Base-by-base conservation (phyloP, 2,797 vertebrate species). In the Enoplosus armatus region DNA sequence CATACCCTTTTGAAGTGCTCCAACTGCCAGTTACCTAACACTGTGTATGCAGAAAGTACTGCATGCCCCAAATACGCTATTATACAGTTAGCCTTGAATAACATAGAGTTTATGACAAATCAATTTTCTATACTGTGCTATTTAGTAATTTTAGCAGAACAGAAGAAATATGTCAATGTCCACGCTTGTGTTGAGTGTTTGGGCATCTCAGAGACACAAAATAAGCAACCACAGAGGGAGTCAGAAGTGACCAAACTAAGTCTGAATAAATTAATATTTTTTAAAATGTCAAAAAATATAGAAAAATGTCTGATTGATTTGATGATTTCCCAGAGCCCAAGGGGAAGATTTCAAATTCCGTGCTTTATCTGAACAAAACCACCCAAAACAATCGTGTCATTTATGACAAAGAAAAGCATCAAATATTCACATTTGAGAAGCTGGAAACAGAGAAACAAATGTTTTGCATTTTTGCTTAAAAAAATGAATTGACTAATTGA, bases 1-100 rank as follows among this genome's bases (percentile, higher is more conserved):
- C 65, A 47, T 43, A 4, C 29, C 22, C 41, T 67, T 80, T 69
- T 60, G 59, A 83, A 72, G 56, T 37, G 53, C 20, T 67, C 16
- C 62, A 10, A 48, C 37, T 10, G 20, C 22, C 45, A 16, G 29
- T 63, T 72, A 60, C 37, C 35, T 2, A 48, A 72, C 66, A 33
- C 50, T 16, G 43, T 33, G 35, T 41, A 7, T 37, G 54, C 63
- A 75, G 33, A 37, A 22, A 71, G 45, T 33, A 37, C 31, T n/a
- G 50, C 62, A 58, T 48, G 26, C 12, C 37, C n/a, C 39, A 69
- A 61, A 74, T 41, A 79, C 8, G 0, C 24, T 29, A 5, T 15
- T 55, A 11, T 22, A 12, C 31, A 48, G 24, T 24, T 35, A 45
- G 8, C 24, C 66, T 37, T 53, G 16, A 63, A 31, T 26, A n/a